These are phyloP conservation scores for Drosophila leontia DNA, from an alignment of 1,140 invertebrate genomes.

Conservation along the genomic window DNA sequence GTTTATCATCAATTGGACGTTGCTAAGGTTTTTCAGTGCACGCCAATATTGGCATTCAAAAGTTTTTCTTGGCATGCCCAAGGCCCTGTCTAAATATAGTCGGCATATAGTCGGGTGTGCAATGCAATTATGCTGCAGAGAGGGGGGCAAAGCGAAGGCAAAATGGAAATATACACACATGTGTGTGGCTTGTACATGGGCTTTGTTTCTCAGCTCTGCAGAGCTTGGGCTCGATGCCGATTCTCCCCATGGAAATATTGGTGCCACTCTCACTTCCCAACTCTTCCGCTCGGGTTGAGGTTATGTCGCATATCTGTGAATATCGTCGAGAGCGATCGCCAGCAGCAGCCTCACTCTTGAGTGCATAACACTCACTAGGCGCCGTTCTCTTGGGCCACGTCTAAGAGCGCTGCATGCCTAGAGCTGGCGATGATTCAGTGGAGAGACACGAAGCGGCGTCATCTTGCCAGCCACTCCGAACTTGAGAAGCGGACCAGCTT, in stretches of 20 bases:
- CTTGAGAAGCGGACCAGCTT: constrained; percentile 22
- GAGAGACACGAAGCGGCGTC: constrained; percentile 28
- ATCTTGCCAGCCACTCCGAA: constrained; percentile 36
- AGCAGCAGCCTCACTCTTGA: constrained; percentile 25
- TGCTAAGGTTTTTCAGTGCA: constrained; percentile 19
- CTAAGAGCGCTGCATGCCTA: constrained; percentile 20
- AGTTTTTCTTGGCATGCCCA: constrained; percentile 44
- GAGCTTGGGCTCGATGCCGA: background rate
- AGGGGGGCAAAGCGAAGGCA: background rate
- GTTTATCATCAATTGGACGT: constrained; percentile 37
- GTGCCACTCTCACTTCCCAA: constrained; percentile 10
- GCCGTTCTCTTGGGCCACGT: constrained; percentile 19
- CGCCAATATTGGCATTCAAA: constrained; percentile 54
- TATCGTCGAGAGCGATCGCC: constrained; percentile 32
- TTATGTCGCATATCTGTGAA: constrained; percentile 50
- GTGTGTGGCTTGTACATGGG: background rate
- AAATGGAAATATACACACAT: constrained; percentile 2
- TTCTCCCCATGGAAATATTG: constrained; percentile 4
- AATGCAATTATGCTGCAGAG: constrained; percentile 46
- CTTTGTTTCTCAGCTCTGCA: constrained; percentile 7
- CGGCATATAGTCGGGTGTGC: constrained; percentile 7
- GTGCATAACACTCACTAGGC: background rate
- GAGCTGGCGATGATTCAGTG: constrained; percentile 28
- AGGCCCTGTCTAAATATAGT: constrained; percentile 36
- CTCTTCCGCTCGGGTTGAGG: constrained; percentile 53